Evolutionary conservation across 1,140 invertebrate species (phyloP).

Genomic region (Nasonia giraulti): DNA sequence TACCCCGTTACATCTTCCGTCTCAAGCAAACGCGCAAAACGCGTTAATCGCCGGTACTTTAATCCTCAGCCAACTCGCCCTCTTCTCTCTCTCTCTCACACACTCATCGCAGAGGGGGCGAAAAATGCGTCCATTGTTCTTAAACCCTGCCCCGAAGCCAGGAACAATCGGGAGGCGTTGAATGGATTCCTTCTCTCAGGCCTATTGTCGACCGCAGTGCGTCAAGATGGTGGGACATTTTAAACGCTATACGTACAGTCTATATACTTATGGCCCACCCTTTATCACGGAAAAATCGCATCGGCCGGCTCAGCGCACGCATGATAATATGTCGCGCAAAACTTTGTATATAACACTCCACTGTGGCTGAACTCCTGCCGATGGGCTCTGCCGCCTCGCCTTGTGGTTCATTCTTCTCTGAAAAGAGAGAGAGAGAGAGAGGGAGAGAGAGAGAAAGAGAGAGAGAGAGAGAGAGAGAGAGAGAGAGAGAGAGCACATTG

Average conservation of each 20-base stretch:
- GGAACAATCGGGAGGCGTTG: conserved; percentile 30
- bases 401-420: conserved; percentile 60
- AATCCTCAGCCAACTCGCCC: neutral
- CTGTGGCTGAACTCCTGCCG: neutral
- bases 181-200: conserved; percentile 20
- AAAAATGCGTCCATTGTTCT: conserved; percentile 49
- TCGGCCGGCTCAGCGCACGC: neutral
- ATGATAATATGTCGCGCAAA: neutral
- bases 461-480: conserved; percentile 11
- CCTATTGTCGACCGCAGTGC: neutral
- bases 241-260: neutral
- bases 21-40: neutral
- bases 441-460: neutral
- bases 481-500: conserved; percentile 50
- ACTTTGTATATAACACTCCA: neutral
- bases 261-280: neutral
- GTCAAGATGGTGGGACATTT: conserved; percentile 4
- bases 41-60: neutral
- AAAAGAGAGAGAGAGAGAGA: neutral
- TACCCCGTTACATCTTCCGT: too few relatives aligned
- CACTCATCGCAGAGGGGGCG: conserved; percentile 29
- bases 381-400: conserved; percentile 18
- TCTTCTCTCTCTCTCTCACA: conserved; percentile 30
- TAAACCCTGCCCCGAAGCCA: neutral
- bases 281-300: neutral